Base-by-base conservation (phyloP, 2,113 vertebrate species). In the Quiscalus mexicanus region DNA sequence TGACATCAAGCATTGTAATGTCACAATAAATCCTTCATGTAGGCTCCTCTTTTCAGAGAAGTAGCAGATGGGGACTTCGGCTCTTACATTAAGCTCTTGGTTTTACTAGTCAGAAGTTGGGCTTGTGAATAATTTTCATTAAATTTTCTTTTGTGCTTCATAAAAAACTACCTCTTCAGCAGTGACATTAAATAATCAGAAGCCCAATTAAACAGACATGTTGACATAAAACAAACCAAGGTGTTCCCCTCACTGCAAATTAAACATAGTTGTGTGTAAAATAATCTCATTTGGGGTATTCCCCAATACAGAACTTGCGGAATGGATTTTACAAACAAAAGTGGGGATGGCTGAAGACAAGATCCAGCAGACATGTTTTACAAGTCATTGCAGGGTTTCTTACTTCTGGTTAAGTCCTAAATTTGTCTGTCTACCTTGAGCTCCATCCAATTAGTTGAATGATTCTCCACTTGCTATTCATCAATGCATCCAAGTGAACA, bases 1-100 rank as follows among this genome's bases (percentile, higher is more conserved):
- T 96, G 97, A 97, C 97, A 97, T 97, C 97, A 97, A 97, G 95
- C 96, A 95, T 95, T 95, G 96, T 98, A 97, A 97, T 97, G 95
- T 96, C 95, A 96, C 95, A 91, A 97, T 98, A 98, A 97, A 98
- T 98, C 97, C 95, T 97, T 95, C 92, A 95, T 23, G 69, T 80
- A 80, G 81, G 87, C 93, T 96, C 93, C 93, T 96, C 94, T 92
- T 92, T 95, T 93, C 95, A 87, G 94, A 87, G 95, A 96, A 96
- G 92, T 95, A 96, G 95, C 96, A 97, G 96, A 97, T 97, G 96
- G 96, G 96, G 96, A 97, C 92, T 95, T 94, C 6, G 8, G 65
- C 69, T 95, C 90, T 96, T 89, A 90, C 94, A 96, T 96, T 96
- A 96, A 95, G 95, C 88, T 95, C 96, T 84, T 70, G 86, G 83